A percentile compares a stretch with the other conserved stretches of the same genome.
These are phyloP conservation scores for Leptinotarsa defecta DNA, from an alignment of 1,140 invertebrate species.

Conservation along the genomic window DNA sequence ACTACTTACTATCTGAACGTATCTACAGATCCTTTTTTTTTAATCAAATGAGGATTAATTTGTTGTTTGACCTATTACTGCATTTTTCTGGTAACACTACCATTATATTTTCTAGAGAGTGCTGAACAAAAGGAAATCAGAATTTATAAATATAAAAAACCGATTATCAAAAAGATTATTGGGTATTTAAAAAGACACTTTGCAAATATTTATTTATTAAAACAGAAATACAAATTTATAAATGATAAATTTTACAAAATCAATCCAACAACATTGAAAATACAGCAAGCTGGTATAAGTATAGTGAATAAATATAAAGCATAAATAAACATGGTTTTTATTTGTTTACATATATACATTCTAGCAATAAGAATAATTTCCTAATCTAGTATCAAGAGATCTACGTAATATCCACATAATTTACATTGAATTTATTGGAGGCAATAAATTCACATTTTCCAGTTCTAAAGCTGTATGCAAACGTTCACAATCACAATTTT, in stretches of 20 bases:
- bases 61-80: no score
- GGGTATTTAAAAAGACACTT: not conserved
- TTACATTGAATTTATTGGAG: conserved; percentile 56
- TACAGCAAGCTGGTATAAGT: conserved; percentile 44
- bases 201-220: conserved; percentile 42
- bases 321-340: conserved; percentile 40
- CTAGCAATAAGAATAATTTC: conserved; percentile 38
- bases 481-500: conserved; percentile 21
- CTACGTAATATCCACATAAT: conserved; percentile 57
- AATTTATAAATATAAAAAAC: no score
- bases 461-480: conserved; percentile 35
- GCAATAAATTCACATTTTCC: conserved; percentile 41
- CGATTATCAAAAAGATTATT: no score
- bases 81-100: no score
- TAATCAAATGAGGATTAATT: no score
- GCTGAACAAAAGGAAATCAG: no score
- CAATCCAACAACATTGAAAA: conserved; percentile 47
- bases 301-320: conserved; percentile 45
- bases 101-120: no score
- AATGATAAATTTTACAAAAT: conserved; percentile 46
- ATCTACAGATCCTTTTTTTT: no score
- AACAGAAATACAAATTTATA: conserved; percentile 49
- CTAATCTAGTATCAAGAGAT: conserved; percentile 44
- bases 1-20: no score
- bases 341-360: conserved; percentile 47